A percentile compares a stretch with the other conserved stretches of the same genome.
Evolutionary conservation across 2,113 vertebrate genomes (phyloP).

Genomic region (Plecotus auritus): DNA sequence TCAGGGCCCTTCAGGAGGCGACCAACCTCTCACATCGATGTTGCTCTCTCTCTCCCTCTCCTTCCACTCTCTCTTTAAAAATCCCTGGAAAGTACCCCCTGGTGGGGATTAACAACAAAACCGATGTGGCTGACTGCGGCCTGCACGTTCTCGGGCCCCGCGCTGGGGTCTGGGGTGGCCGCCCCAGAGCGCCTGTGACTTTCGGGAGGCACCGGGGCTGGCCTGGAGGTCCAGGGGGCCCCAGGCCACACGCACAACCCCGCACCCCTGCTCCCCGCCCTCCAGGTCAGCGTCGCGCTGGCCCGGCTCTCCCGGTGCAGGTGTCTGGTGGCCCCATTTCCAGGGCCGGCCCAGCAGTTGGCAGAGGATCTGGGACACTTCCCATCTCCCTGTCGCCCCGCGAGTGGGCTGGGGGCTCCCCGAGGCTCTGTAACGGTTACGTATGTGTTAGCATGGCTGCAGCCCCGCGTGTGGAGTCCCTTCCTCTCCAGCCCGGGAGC

Average conservation of each 20-base stretch:
- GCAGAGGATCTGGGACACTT: neutral
- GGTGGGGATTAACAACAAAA: too few relatives aligned
- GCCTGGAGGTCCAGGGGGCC: neutral
- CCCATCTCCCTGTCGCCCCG: neutral
- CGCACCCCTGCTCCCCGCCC: too few relatives aligned
- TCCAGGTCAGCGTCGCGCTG: neutral
- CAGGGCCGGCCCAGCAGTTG: fast-evolving
- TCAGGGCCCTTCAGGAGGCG: too few relatives aligned
- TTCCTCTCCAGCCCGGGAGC: neutral
- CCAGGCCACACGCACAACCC: too few relatives aligned
- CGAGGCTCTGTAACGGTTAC: fast-evolving
- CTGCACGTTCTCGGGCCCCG: fast-evolving
- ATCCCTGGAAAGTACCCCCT: too few relatives aligned
- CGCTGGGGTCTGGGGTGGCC: neutral
- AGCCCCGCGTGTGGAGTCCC: fast-evolving
- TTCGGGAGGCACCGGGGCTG: neutral
- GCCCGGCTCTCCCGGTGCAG: too few relatives aligned
- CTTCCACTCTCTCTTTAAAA: too few relatives aligned
- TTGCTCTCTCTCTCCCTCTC: too few relatives aligned
- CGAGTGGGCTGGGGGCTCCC: fast-evolving
- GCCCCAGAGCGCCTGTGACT: too few relatives aligned
- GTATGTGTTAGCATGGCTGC: neutral
- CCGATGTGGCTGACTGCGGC: too few relatives aligned
- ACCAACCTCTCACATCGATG: too few relatives aligned
- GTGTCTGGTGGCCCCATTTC: neutral